Conservation (phyloP, 2,797 vertebrate genomes). For the Lemur catta region DNA sequence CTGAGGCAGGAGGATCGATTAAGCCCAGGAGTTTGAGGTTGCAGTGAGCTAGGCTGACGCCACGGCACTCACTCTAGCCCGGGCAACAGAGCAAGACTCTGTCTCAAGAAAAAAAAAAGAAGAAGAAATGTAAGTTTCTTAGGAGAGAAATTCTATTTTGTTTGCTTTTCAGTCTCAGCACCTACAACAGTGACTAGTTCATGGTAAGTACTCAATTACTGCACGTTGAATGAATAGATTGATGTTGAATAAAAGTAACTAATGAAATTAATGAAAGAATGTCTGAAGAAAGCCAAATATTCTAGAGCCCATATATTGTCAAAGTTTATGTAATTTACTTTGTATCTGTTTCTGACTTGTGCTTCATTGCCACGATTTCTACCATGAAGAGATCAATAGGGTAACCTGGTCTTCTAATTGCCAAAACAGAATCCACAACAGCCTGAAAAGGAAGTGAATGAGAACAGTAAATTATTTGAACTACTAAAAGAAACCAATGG, state of each 20-base stretch:
- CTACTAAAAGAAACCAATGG: neutral
- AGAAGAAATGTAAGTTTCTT: constrained; percentile 24
- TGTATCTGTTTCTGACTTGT: constrained; percentile 92
- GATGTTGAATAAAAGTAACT: constrained; percentile 26
- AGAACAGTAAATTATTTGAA: neutral
- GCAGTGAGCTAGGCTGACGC: no score
- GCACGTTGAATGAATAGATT: neutral
- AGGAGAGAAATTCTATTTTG: neutral
- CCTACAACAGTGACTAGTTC: neutral
- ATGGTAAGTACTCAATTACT: neutral
- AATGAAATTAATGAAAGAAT: constrained; percentile 20
- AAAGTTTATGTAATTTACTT: constrained; percentile 84
- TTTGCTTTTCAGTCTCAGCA: constrained; percentile 1
- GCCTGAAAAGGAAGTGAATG: constrained; percentile 82
- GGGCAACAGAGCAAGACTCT: no score
- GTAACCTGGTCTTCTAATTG: constrained; percentile 88
- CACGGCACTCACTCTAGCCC: no score
- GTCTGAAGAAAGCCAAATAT: neutral
- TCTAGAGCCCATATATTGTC: neutral
- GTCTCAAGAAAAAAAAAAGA: no score
- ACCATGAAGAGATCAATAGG: constrained; percentile 94
- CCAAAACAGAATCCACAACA: constrained; percentile 92
- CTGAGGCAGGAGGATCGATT: no score
- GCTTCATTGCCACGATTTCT: constrained; percentile 95
- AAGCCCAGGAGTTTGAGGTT: no score